Evolutionary conservation across 2,797 vertebrate genomes (phyloP), one percentile per base, ranked within the genome.

Genomic region (Gastrophryne carolinensis): DNA sequence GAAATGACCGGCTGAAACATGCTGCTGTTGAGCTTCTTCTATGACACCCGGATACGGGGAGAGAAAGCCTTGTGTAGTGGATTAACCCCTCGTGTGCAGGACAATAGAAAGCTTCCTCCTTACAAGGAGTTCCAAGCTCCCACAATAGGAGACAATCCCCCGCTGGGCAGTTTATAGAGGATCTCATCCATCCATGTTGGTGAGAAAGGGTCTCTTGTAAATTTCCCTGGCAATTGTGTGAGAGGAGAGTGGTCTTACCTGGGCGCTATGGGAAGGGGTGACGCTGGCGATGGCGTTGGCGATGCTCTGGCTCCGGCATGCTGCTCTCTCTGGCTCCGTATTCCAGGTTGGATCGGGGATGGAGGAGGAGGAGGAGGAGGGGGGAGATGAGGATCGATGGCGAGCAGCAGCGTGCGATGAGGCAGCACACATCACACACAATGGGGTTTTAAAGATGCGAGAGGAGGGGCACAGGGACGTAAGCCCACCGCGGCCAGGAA

Each of bases 401-500:
- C 26, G 34, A 26, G 50, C 72, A 65, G 50, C 21, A 53, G 70
- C 41, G 21, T 50, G 44, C 0, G 19, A 54, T 50, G 29, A 47
- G 54, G 52, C 35, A 56, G 62, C 41, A 44, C 41, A 44, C 61
- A 65, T 57, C 72, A 65, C 52, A 44, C 39, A 64, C 72, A 73
- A 65, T 44, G 61, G 50, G 61, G 17, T 24, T 64, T 65, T 64
- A 44, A 64, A 26, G 61, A 58, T 56, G 62, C 17, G 29, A 47
- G 71, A 74, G 72, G 72, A 74, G 72, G 62, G 35, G 52, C 72
- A 74, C 27, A 47, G 54, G 44, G 19, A 57, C 19, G 49, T 41
- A 37, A 66, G 57, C 53, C 72, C 72, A 74, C 10, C 35, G 61
- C 39, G 34, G 68, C 49, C 39, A 54, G 39, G 60, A 27, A 63